Evolutionary conservation across 2,113 vertebrate species (phyloP).

Genomic region (Ardeotis arabs): DNA sequence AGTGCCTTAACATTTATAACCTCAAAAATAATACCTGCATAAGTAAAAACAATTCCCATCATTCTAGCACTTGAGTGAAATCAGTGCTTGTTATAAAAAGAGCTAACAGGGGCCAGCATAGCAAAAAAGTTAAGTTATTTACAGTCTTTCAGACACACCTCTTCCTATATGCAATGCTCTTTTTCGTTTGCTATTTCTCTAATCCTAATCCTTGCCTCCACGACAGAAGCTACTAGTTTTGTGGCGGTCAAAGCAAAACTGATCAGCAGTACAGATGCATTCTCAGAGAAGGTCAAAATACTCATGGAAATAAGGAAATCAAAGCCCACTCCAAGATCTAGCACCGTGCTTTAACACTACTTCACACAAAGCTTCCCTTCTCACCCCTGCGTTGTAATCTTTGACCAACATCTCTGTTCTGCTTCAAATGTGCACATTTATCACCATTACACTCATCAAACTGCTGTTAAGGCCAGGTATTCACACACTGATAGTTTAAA

Average conservation of each 20-base stretch:
- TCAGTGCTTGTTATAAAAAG: not conserved
- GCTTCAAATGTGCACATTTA: not conserved
- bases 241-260: not conserved
- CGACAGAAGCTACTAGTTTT: not conserved
- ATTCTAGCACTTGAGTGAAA: not conserved
- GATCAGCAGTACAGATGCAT: not conserved
- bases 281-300: not conserved
- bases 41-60: not conserved
- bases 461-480: not conserved
- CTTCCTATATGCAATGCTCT: not conserved
- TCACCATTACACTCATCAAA: not conserved
- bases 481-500: not conserved
- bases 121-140: not conserved
- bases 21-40: not conserved
- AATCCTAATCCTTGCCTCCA: not conserved
- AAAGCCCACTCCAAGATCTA: not conserved
- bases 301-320: not conserved
- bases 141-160: not conserved
- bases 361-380: not conserved
- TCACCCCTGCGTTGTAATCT: accelerated
- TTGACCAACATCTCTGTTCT: not conserved
- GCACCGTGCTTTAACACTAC: accelerated
- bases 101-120: not conserved
- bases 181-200: not conserved
- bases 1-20: not conserved